A percentile compares a stretch with the other conserved stretches of the same genome.
Conservation (phyloP, 2,797 vertebrate species). For the Pangasius larnaudii region DNA sequence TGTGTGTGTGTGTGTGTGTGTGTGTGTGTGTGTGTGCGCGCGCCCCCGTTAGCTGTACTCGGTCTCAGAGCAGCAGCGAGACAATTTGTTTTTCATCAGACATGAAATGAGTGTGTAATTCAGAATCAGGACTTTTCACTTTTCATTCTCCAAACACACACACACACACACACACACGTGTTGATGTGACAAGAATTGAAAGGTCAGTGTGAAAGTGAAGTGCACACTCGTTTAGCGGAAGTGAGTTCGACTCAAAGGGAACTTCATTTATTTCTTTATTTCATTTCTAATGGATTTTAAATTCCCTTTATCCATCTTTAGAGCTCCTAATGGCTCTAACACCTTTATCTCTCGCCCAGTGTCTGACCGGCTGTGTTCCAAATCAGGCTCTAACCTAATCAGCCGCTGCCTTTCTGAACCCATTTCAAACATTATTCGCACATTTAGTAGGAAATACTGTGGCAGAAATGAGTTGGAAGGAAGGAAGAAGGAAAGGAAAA, state of each 20-base stretch:
- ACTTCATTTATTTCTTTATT: slow-evolving; percentile 18
- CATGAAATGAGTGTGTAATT: slow-evolving; percentile 38
- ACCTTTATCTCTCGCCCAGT: not conserved
- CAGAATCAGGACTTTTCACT: slow-evolving; percentile 33
- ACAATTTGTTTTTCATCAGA: slow-evolving; percentile 40
- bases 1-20: slow-evolving; percentile 34
- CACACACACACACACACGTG: not conserved
- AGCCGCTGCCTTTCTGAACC: not conserved
- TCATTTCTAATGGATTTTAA: slow-evolving; percentile 3
- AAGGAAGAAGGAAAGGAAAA: not conserved
- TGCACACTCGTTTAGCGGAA: not conserved
- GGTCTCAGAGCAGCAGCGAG: slow-evolving; percentile 31
- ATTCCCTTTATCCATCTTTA: slow-evolving; percentile 1
- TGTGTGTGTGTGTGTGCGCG: slow-evolving; percentile 37
- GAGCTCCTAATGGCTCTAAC: not conserved
- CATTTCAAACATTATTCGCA: not conserved
- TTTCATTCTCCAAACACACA: slow-evolving; percentile 12
- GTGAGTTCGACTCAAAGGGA: not conserved
- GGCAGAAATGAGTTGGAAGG: not conserved
- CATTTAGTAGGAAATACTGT: not conserved
- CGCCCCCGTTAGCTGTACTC: slow-evolving; percentile 7
- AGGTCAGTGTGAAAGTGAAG: slow-evolving; percentile 3
- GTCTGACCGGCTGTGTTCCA: slow-evolving; percentile 10
- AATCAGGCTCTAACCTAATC: slow-evolving; percentile 1
- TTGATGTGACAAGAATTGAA: not conserved